These are phyloP conservation scores for Labroides dimidiatus DNA, from an alignment of 2,797 vertebrate species.

Conservation along the genomic window DNA sequence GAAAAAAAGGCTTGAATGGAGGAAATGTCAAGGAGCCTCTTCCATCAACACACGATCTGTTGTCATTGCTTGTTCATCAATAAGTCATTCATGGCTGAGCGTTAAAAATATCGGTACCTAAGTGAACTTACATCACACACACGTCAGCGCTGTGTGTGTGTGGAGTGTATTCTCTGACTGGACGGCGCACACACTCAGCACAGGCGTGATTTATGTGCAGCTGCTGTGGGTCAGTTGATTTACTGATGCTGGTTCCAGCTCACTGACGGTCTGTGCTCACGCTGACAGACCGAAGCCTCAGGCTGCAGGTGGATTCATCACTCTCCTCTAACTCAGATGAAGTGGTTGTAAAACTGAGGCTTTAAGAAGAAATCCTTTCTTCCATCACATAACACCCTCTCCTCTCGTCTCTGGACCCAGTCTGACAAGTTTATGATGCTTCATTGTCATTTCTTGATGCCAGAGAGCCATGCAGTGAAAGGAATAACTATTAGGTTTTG, in stretches of 20 bases:
- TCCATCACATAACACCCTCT: not conserved
- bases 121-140: not conserved
- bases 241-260: constrained; percentile 44
- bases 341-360: constrained; percentile 28
- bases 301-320: constrained; percentile 26
- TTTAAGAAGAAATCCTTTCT: constrained; percentile 24
- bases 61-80: constrained; percentile 27
- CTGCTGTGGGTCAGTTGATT: constrained; percentile 38
- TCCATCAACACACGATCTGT: constrained; percentile 15
- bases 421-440: constrained; percentile 9
- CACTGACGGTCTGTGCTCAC: constrained; percentile 39
- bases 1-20: not conserved
- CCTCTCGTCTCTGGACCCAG: not conserved
- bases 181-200: not conserved
- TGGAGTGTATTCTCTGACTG: not conserved
- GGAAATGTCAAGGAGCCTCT: constrained; percentile 44
- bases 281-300: constrained; percentile 20
- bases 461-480: not conserved
- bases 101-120: not conserved
- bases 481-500: not conserved
- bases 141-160: not conserved
- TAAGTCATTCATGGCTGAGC: not conserved
- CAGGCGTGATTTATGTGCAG: not conserved
- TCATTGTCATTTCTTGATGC: not conserved
- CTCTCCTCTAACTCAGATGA: constrained; percentile 3